phyloP scores from a whole-genome alignment of 2,797 vertebrate genomes.

The Glossophaga mutica region DNA sequence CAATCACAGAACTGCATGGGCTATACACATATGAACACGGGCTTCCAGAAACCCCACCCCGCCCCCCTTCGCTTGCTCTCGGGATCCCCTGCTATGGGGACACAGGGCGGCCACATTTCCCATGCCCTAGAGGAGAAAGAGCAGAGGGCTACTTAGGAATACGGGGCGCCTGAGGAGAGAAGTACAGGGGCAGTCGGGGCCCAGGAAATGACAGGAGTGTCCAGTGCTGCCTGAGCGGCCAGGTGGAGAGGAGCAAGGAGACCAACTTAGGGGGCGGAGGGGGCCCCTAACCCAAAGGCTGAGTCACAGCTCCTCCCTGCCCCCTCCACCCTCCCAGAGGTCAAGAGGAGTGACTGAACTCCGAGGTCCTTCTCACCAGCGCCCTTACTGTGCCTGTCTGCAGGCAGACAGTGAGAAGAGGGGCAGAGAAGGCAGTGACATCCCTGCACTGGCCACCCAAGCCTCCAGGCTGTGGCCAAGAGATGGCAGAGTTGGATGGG shows the following conservation, averaged over 20 bases:
- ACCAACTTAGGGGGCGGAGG: fast-evolving
- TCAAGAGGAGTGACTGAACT: not conserved
- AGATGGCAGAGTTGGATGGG: not conserved
- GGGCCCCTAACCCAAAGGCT: fast-evolving
- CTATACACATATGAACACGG: fast-evolving
- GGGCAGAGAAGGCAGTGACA: not conserved
- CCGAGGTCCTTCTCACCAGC: not conserved
- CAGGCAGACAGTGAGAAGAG: not conserved
- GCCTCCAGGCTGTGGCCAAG: not conserved
- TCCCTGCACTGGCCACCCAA: not conserved
- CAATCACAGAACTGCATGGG: not conserved
- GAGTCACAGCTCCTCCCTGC: not conserved
- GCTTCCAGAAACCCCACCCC: not conserved
- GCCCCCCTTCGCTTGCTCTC: not conserved
- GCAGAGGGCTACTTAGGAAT: not conserved
- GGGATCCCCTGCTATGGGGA: not conserved
- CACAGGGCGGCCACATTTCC: not conserved
- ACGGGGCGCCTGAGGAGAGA: not conserved
- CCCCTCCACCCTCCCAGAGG: not conserved
- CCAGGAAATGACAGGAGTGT: not conserved
- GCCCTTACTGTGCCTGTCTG: not conserved
- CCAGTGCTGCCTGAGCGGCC: not conserved
- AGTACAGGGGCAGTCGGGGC: not conserved
- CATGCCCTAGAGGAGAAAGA: not conserved
- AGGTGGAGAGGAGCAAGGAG: not conserved